Evolutionary conservation across 2,888 invertebrate genomes (phyloP).

Genomic region (Caenorhabditis zanzibari): DNA sequence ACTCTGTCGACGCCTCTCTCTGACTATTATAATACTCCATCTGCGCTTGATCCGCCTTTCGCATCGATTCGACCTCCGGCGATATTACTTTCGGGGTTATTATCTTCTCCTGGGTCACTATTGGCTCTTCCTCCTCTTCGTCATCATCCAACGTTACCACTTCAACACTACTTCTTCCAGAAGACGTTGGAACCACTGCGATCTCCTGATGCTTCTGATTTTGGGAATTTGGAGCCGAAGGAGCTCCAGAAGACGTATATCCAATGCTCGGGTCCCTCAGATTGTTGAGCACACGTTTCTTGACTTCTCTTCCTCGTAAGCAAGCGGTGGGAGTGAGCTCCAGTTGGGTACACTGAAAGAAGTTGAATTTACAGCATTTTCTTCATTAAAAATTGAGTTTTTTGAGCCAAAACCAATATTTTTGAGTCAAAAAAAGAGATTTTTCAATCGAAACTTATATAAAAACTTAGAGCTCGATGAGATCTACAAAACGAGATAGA

Average conservation of each 20-base stretch:
- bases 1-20: no score
- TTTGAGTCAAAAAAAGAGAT: no score
- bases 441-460: no score
- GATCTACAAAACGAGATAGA: no score
- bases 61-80: not conserved
- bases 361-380: not conserved
- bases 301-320: slow-evolving; percentile 29
- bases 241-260: no score
- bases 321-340: slow-evolving; percentile 20
- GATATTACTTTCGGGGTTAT: not conserved
- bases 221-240: no score
- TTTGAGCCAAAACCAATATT: no score
- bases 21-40: no score
- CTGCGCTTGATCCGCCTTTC: not conserved
- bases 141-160: not conserved
- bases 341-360: slow-evolving; percentile 37
- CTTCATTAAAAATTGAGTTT: no score
- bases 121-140: not conserved
- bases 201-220: no score
- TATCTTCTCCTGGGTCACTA: not conserved
- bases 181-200: no score
- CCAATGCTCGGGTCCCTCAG: not conserved
- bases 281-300: slow-evolving; percentile 18
- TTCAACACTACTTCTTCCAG: not conserved
- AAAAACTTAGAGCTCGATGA: no score